Evolutionary conservation across 2,113 vertebrate genomes (phyloP), one percentile per base, ranked within the genome.

Genomic region (Himantopus leucocephalus): DNA sequence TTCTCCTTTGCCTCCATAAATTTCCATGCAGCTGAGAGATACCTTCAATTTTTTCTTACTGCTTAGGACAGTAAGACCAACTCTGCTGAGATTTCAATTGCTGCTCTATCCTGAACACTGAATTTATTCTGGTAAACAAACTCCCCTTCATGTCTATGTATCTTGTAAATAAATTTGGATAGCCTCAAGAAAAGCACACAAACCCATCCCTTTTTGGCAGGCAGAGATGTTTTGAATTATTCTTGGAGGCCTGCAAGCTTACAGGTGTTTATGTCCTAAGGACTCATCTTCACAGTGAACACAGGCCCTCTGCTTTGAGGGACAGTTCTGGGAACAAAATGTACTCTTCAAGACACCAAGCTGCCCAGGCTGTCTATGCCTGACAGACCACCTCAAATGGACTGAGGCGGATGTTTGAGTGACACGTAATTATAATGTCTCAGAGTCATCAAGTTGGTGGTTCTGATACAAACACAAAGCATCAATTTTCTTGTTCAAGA

Each of bases 101-200:
- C 32, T 82, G n/a, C 27, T 62, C 45, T 94, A 55, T 52, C 76
- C 48, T 83, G 71, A 90, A 50, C 48, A 35, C 53, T 47, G 32
- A 34, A 35, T 85, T 85, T 76, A 63, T 79, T 92, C 75, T 62
- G 30, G 34, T 92, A 88, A 90, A 93, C 73, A 85, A 80, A 60
- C 17, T 85, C 12, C 17, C 30, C 50, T 90, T 95, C 63, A 53
- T 90, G 27, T 55, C 63, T 95, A 16, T 88, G 63, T 92, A 60
- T 91, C 50, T 90, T 92, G 79, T 91, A 88, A 94, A 95, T 86
- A 86, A 94, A 92, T 92, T 50, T 88, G 67, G 67, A 62, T 56
- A 73, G 71, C 82, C 66, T 90, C 37, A 62, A 90, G 63, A 83
- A 88, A 88, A 92, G 29, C 37, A 95, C 80, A 83, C 45, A 83